Evolutionary conservation across 2,888 invertebrate species (phyloP).

Genomic region (Mesoligia furuncula): DNA sequence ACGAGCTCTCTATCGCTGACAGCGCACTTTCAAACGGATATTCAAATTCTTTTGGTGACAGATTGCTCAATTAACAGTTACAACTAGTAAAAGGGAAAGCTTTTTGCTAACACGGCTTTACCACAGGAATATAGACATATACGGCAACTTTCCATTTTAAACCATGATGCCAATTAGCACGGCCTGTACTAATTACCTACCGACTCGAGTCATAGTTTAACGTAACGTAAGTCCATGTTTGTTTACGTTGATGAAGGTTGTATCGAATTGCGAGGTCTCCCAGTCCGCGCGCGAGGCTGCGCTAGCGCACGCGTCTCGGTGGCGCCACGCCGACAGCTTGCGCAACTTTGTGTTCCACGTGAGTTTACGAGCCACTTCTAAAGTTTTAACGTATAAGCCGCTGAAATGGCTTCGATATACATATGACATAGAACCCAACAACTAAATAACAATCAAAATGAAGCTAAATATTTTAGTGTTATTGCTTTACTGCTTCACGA

Average conservation of each 20-base stretch:
- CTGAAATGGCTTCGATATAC: conserved; percentile 79
- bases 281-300: conserved; percentile 89
- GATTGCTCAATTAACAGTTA: conserved; percentile 43
- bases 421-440: conserved; percentile 71
- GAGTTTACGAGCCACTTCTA: conserved; percentile 80
- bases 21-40: conserved; percentile 59
- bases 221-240: conserved; percentile 84
- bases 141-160: conserved; percentile 62
- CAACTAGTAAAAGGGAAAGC: conserved; percentile 53
- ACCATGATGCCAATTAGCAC: conserved; percentile 65
- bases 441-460: conserved; percentile 79
- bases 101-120: conserved; percentile 39
- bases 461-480: conserved; percentile 84
- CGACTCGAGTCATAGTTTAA: conserved; percentile 72
- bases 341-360: conserved; percentile 82
- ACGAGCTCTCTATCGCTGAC: conserved; percentile 56
- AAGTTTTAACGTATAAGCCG: conserved; percentile 76
- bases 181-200: conserved; percentile 66
- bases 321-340: conserved; percentile 86
- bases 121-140: conserved; percentile 38
- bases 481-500: conserved; percentile 80
- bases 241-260: conserved; percentile 89
- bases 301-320: conserved; percentile 89
- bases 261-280: conserved; percentile 88
- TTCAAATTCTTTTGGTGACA: conserved; percentile 54